Conservation (phyloP, 2,888 invertebrate species). For the Microctonus hyperodae region DNA sequence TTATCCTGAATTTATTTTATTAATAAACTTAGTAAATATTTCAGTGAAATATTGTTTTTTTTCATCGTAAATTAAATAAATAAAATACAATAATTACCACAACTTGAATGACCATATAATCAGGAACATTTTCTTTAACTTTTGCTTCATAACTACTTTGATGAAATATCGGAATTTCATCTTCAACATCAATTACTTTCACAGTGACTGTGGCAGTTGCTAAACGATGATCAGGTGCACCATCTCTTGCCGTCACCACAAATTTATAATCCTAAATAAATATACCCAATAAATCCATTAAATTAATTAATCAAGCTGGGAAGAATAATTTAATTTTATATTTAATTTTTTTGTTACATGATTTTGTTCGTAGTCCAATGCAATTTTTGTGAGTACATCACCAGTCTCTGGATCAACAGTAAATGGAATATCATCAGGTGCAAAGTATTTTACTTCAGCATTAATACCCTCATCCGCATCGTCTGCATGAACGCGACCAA, state of each 20-base stretch:
- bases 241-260: constrained; percentile 89
- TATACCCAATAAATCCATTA: not conserved
- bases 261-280: constrained; percentile 73
- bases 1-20: no score
- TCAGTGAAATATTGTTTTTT: no score
- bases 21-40: no score
- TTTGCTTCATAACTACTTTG: constrained; percentile 76
- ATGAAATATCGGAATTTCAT: constrained; percentile 82
- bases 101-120: constrained; percentile 80
- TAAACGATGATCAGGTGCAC: constrained; percentile 82
- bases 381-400: constrained; percentile 75
- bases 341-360: constrained; percentile 62
- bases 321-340: not conserved
- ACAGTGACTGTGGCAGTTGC: constrained; percentile 89
- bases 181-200: constrained; percentile 79
- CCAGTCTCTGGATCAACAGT: constrained; percentile 81
- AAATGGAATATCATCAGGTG: constrained; percentile 82
- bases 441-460: constrained; percentile 80
- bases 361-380: constrained; percentile 83
- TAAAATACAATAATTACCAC: constrained; percentile 64
- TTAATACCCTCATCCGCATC: constrained; percentile 88
- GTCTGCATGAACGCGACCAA: constrained; percentile 84
- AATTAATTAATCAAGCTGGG: no score
- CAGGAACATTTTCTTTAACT: constrained; percentile 86
- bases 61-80: no score